These are phyloP conservation scores for Forficula auricularia DNA, from an alignment of 1,140 invertebrate species.

Conservation along the genomic window DNA sequence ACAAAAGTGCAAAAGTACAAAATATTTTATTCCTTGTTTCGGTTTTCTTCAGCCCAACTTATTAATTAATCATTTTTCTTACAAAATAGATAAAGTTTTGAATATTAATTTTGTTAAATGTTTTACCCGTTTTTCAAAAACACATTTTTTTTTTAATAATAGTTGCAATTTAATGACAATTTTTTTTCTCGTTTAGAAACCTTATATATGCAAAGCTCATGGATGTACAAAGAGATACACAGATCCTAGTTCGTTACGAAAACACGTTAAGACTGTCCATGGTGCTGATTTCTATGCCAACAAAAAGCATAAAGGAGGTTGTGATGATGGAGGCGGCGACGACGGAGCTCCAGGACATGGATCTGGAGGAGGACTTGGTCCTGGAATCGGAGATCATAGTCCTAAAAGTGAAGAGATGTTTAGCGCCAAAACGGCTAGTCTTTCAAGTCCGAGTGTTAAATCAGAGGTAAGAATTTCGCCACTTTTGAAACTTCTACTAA, in stretches of 20 bases:
- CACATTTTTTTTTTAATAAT: no score
- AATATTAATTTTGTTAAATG: no score
- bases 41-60: no score
- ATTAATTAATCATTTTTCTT: no score
- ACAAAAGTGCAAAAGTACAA: no score
- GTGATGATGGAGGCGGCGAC: slow-evolving; percentile 34
- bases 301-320: slow-evolving; percentile 89
- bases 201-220: slow-evolving; percentile 91
- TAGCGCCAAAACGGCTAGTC: slow-evolving; percentile 50
- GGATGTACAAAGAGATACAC: slow-evolving; percentile 96
- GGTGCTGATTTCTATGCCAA: slow-evolving; percentile 96
- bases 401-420: slow-evolving; percentile 66
- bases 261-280: slow-evolving; percentile 97
- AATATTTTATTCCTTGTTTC: no score
- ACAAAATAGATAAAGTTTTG: no score
- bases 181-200: slow-evolving; percentile 94
- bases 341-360: slow-evolving; percentile 25
- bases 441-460: slow-evolving; percentile 77
- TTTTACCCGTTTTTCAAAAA: no score
- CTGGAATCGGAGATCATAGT: slow-evolving; percentile 48
- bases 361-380: slow-evolving; percentile 34
- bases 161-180: no score
- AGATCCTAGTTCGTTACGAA: slow-evolving; percentile 81
- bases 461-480: slow-evolving; percentile 48
- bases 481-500: no score